These are phyloP conservation scores for Carassius gibelio DNA, from an alignment of 2,113 vertebrate genomes.

Conservation along the genomic window DNA sequence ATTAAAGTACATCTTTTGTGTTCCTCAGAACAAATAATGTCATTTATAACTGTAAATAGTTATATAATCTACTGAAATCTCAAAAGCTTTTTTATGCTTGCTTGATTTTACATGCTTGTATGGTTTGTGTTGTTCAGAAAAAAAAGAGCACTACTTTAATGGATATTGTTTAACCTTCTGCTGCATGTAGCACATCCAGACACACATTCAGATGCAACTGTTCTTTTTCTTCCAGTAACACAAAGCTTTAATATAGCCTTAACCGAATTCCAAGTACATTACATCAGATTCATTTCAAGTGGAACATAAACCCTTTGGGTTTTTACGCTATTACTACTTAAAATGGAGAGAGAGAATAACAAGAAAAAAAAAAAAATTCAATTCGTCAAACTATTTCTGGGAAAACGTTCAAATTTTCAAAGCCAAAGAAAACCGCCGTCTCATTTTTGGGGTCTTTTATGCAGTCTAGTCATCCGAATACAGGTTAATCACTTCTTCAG, in stretches of 20 bases:
- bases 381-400: slow-evolving; percentile 54
- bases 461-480: slow-evolving; percentile 21
- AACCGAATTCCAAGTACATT: slow-evolving; percentile 39
- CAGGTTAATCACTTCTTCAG: background rate
- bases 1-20: background rate
- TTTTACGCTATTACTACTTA: slow-evolving; percentile 36
- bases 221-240: background rate
- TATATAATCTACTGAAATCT: background rate
- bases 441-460: slow-evolving; percentile 34
- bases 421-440: slow-evolving; percentile 54
- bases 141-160: background rate
- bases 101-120: too few species aligned
- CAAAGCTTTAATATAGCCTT: slow-evolving; percentile 28
- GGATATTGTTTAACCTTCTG: background rate
- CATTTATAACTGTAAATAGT: background rate
- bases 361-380: slow-evolving; percentile 43
- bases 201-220: background rate
- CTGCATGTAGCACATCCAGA: background rate
- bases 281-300: slow-evolving; percentile 36
- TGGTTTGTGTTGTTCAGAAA: too few species aligned
- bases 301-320: slow-evolving; percentile 1
- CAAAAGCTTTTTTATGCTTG: background rate
- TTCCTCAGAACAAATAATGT: background rate
- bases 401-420: slow-evolving; percentile 24
- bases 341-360: slow-evolving; percentile 38